phyloP scores from a whole-genome alignment of 2,888 invertebrate species.

The Helobdella robusta region DNA sequence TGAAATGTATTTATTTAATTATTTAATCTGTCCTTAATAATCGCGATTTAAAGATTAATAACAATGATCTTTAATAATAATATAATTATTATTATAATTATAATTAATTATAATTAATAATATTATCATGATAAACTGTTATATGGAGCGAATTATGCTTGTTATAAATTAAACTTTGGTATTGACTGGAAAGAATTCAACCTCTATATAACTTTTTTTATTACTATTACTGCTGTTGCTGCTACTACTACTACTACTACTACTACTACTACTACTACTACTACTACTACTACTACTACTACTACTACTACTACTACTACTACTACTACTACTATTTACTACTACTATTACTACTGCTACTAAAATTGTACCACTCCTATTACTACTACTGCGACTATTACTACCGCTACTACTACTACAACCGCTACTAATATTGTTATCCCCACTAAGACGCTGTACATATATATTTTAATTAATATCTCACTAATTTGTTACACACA shows the following conservation, averaged over 20 bases:
- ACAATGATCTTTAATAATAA: too few species aligned
- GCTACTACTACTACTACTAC: not conserved
- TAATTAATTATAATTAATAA: too few species aligned
- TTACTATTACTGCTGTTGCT: not conserved
- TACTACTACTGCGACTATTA: not conserved
- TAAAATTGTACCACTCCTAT: not conserved
- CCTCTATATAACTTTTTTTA: not conserved
- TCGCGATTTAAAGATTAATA: too few species aligned
- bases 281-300: conserved; percentile 6
- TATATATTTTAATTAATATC: not conserved
- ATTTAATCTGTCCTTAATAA: too few species aligned
- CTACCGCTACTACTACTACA: not conserved
- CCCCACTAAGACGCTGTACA: not conserved
- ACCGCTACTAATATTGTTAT: not conserved
- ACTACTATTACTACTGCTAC: not conserved
- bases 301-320: conserved; percentile 3
- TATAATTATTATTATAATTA: too few species aligned
- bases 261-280: conserved; percentile 3
- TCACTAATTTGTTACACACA: too few species aligned
- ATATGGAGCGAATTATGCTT: too few species aligned
- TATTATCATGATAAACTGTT: too few species aligned
- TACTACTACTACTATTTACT: not conserved
- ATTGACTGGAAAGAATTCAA: too few species aligned
- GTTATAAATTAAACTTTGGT: too few species aligned
- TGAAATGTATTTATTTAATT: too few species aligned